phyloP scores from a whole-genome alignment of 2,888 invertebrate genomes.

The Sesia bembeciformis region DNA sequence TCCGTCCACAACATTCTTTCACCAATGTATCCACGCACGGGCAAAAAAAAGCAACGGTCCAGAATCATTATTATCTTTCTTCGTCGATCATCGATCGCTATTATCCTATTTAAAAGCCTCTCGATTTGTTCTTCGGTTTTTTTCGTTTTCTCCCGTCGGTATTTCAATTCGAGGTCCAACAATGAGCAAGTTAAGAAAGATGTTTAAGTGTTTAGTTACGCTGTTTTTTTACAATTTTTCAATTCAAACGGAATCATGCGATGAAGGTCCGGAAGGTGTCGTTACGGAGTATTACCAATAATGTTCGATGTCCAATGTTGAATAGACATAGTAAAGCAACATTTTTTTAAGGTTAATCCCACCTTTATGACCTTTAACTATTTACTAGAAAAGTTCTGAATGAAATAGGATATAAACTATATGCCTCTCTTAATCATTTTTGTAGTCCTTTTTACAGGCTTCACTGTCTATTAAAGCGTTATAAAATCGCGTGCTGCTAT shows the following conservation, averaged over 20 bases:
- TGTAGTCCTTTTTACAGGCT: too few relatives aligned
- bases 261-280: conserved; percentile 70
- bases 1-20: conserved; percentile 45
- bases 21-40: conserved; percentile 44
- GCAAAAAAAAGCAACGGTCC: conserved; percentile 58
- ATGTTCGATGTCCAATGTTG: conserved; percentile 36
- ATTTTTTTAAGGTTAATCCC: conserved; percentile 11
- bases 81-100: conserved; percentile 70
- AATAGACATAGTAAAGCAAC: conserved; percentile 4
- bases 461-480: too few relatives aligned
- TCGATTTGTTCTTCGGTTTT: conserved; percentile 69
- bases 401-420: too few relatives aligned
- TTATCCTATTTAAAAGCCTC: conserved; percentile 73
- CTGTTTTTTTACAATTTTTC: conserved; percentile 70
- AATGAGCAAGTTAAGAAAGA: conserved; percentile 70
- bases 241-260: conserved; percentile 67
- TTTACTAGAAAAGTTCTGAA: too few relatives aligned
- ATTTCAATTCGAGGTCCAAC: conserved; percentile 63
- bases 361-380: too few relatives aligned
- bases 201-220: conserved; percentile 73
- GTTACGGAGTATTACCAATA: conserved; percentile 61
- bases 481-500: too few relatives aligned
- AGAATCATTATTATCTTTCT: conserved; percentile 70
- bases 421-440: too few relatives aligned
- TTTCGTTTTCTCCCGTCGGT: conserved; percentile 53